Percentiles rank a stretch among this genome's conserved stretches.
These are phyloP conservation scores for Muscicapa comitata DNA, from an alignment of 2,797 vertebrate genomes.

Conservation along the genomic window DNA sequence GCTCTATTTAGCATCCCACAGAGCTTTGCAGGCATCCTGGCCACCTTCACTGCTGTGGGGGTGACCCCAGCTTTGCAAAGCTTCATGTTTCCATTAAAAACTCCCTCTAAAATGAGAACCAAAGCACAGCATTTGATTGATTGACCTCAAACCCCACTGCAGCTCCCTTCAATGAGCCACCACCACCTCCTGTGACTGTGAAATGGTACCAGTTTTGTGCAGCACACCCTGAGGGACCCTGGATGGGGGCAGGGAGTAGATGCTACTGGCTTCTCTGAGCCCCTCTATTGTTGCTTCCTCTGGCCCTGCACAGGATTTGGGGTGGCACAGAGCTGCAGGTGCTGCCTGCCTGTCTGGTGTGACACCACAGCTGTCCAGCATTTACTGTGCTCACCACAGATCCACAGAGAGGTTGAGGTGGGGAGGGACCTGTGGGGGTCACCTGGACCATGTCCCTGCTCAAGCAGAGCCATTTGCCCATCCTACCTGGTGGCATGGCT, in stretches of 20 bases:
- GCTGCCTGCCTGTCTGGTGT: background rate
- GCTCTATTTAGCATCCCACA: background rate
- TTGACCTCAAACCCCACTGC: background rate
- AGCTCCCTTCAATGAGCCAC: background rate
- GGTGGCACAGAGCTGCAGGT: background rate
- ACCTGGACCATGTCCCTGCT: background rate
- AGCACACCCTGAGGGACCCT: background rate
- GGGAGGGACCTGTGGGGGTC: background rate
- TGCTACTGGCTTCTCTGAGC: background rate
- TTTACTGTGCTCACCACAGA: background rate
- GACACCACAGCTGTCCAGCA: accelerated
- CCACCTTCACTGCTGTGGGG: background rate
- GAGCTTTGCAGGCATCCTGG: background rate
- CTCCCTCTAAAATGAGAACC: background rate
- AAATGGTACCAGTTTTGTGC: background rate
- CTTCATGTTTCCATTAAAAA: background rate
- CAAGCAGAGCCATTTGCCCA: background rate
- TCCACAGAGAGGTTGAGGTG: background rate
- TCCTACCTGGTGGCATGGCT: background rate
- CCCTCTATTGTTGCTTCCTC: background rate
- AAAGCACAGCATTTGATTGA: background rate
- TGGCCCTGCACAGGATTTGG: accelerated
- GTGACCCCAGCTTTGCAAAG: background rate
- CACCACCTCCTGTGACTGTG: background rate
- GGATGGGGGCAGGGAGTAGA: accelerated